Percentiles rank a stretch among this genome's conserved stretches.
Conservation (phyloP, 2,888 invertebrate genomes). For the Coenonympha arcania region DNA sequence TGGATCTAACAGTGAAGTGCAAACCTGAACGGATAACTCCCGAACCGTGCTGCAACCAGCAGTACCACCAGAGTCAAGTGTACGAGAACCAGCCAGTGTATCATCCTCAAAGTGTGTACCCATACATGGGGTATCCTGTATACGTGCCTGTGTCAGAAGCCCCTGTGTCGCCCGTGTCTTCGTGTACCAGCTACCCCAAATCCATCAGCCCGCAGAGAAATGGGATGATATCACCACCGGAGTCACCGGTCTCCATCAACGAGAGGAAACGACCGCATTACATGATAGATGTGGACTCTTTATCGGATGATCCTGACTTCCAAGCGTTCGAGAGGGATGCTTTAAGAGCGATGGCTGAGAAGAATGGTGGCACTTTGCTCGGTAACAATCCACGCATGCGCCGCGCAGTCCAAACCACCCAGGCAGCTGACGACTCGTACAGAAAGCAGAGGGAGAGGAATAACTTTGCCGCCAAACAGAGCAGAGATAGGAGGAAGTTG, state of each 20-base stretch:
- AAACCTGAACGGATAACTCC: conserved; percentile 32
- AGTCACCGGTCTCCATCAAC: conserved; percentile 27
- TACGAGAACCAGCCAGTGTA: conserved; percentile 18
- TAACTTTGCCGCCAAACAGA: conserved; percentile 95
- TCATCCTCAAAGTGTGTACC: conserved; percentile 20
- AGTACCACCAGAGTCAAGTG: conserved; percentile 15
- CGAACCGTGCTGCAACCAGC: no score
- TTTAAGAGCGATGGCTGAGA: conserved; percentile 77
- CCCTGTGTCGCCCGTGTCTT: conserved; percentile 26
- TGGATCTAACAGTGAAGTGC: conserved; percentile 45
- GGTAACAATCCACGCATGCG: conserved; percentile 82
- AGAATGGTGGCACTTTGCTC: conserved; percentile 73
- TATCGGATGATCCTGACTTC: conserved; percentile 75
- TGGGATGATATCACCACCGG: conserved; percentile 29
- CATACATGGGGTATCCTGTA: conserved; percentile 21
- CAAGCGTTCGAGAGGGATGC: conserved; percentile 80
- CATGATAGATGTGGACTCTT: conserved; percentile 63
- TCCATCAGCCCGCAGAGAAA: conserved; percentile 23
- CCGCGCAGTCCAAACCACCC: conserved; percentile 60
- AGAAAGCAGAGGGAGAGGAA: conserved; percentile 91
- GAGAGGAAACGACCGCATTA: conserved; percentile 41
- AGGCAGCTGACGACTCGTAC: conserved; percentile 82
- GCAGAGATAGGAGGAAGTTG: conserved; percentile 88
- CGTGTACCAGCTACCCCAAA: conserved; percentile 25
- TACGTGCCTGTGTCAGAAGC: conserved; percentile 28